Base-by-base conservation (phyloP, 2,888 invertebrate species). In the Apocheima hispidaria region DNA sequence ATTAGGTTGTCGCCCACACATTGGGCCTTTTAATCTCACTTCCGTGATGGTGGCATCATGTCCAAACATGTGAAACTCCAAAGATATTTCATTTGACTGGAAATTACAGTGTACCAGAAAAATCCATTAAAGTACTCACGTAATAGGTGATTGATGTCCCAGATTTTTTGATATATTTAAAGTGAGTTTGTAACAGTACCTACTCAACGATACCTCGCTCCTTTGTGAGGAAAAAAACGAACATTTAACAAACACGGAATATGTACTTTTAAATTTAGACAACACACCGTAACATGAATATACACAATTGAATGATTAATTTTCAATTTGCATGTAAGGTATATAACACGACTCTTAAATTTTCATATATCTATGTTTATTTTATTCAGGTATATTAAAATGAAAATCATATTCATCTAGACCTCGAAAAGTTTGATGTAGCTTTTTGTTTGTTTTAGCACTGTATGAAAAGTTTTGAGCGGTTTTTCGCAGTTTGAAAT, bases 81-180 rank as follows among this genome's bases (percentile, higher is more conserved):
- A 30, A 41, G 18, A 44, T 21, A 35, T 35, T 44, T 23, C 12
- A 21, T 44, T 35, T 54, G 26, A 35, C 16, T 35, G 33, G n/a
- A 18, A 44, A 44, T 16, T 54, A 23, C 44, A 35, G 30, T 41
- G 1, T 41, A 41, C 40, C 33, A 18, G 23, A 18, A 44, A 54
- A 54, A 44, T 43, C 53, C 44, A 44, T 54, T 44, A 54, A 54
- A 54, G 16, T n/a, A 16, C 28, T 41, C 30, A 4, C 21, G 21
- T 18, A 30, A 46, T n/a, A n/a, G 18, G 43, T 53, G 53, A 53
- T 44, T 43, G 43, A 43, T 53, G 33, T 35, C 9, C 21, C 1
- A 4, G 4, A 14, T 23, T 26, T 43, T n/a, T 2, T 5, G 2
- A 18, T 20, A 40, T 41, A 23, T 23, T 12, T 18, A 16, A 36